Conservation (phyloP, 2,888 invertebrate genomes). For the Hypselothyrea guttata region DNA sequence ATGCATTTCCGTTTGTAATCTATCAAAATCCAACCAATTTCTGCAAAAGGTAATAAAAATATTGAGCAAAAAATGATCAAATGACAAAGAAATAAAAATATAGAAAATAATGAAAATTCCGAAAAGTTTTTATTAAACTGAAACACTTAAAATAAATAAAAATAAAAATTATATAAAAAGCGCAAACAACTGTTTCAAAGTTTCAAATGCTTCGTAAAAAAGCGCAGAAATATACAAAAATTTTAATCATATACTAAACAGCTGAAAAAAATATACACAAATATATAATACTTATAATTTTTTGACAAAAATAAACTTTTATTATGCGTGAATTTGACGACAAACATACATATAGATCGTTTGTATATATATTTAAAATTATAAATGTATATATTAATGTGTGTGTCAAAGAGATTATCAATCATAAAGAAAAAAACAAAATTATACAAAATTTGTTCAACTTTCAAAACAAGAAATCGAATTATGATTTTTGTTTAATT, state of each 20-base stretch:
- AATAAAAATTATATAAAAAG: conserved; percentile 43
- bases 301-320: conserved; percentile 73
- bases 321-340: conserved; percentile 70
- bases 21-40: too few relatives aligned
- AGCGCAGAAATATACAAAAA: conserved; percentile 25
- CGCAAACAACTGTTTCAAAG: conserved; percentile 26
- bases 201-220: conserved; percentile 27
- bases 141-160: conserved; percentile 2
- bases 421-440: too few relatives aligned
- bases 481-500: conserved; percentile 17
- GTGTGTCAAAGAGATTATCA: conserved; percentile 67
- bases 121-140: conserved; percentile 2
- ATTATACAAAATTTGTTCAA: conserved; percentile 41
- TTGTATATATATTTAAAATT: conserved; percentile 25
- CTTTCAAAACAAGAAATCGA: conserved; percentile 41
- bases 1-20: too few relatives aligned
- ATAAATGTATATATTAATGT: conserved; percentile 21
- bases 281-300: conserved; percentile 31
- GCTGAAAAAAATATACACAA: conserved; percentile 20
- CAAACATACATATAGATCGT: conserved; percentile 27
- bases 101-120: too few relatives aligned
- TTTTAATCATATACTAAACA: conserved; percentile 16
- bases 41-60: too few relatives aligned
- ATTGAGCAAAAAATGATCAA: too few relatives aligned
- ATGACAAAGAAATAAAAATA: too few relatives aligned